phyloP scores from a whole-genome alignment of 1,140 invertebrate genomes.

The Zaprionus nigranus region DNA sequence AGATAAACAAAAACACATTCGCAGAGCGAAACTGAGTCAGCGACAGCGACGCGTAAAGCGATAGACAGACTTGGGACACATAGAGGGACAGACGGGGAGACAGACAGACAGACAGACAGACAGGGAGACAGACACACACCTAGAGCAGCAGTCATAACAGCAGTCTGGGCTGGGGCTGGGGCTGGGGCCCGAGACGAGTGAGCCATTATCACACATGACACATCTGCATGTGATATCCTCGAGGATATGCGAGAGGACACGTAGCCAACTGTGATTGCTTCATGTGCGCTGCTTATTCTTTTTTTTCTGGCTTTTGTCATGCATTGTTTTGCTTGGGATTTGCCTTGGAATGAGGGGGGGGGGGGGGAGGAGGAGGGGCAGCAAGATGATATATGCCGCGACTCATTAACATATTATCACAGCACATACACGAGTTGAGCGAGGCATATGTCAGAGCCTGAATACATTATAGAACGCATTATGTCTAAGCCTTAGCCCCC shows the following conservation, averaged over 20 bases:
- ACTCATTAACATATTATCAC: slow-evolving; percentile 85
- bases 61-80: slow-evolving; percentile 19
- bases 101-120: background rate
- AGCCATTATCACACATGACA: slow-evolving; percentile 83
- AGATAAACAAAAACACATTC: slow-evolving; percentile 55
- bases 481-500: slow-evolving; percentile 42
- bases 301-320: slow-evolving; percentile 17
- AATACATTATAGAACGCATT: slow-evolving; percentile 65
- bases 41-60: slow-evolving; percentile 4
- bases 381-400: slow-evolving; percentile 82
- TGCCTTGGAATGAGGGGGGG: slow-evolving; percentile 33
- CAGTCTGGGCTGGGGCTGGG: background rate
- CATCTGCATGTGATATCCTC: slow-evolving; percentile 82
- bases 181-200: slow-evolving; percentile 28
- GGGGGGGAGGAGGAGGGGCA: slow-evolving; percentile 6
- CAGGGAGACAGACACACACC: background rate
- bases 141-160: slow-evolving; percentile 16
- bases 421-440: slow-evolving; percentile 49
- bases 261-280: slow-evolving; percentile 76
- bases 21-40: slow-evolving; percentile 23
- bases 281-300: slow-evolving; percentile 51
- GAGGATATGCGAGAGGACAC: slow-evolving; percentile 82
- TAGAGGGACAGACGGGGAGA: background rate
- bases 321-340: slow-evolving; percentile 51
- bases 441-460: slow-evolving; percentile 74